Evolutionary conservation across 2,797 vertebrate species (phyloP), one percentile per base, ranked within the genome.

Genomic region (Galagoides demidoff): DNA sequence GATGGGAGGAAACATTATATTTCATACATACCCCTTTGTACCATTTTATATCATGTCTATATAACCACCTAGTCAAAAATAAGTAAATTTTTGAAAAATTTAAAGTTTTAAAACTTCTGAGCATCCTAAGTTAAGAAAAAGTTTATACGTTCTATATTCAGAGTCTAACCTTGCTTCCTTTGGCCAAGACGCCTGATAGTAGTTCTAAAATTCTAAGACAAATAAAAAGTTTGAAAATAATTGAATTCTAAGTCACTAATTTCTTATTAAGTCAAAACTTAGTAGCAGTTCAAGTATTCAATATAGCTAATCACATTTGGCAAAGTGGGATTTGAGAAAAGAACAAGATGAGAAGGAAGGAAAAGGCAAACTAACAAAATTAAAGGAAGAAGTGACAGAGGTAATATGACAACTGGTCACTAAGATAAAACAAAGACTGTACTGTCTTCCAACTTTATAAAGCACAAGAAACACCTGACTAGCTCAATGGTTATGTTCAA

Each of bases 181-280:
- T 25, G 39, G 39, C 34, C 23, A 92, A 92, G 27, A 45, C 7
- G 79, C 34, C 93, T 90, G 68, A 70, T 20, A 5, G 27, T 63
- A 86, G n/a, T 57, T 96, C 74, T 88, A 77, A 81, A 85, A 90
- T 85, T 82, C 63, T 86, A 84, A 94, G 25, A 85, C 66, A 89
- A 85, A 89, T 94, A 95, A 89, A 16, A 92, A 87, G 9, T 76
- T 84, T 57, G 31, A 73, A 79, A 76, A 89, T 11, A 85, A 96
- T 10, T 76, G 39, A 95, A 94, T 66, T 82, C 52, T 79, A 96
- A 95, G 16, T 78, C 7, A 71, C 22, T 82, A 45, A 82, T 85
- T 95, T 95, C 84, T 88, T 81, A 10, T 45, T 59, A 89, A 61
- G 52, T 82, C 59, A 90, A 85, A 88, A 71, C 52, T 45, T 55